Evolutionary conservation across 2,888 invertebrate species (phyloP).

Genomic region (Cephus sareptanus): DNA sequence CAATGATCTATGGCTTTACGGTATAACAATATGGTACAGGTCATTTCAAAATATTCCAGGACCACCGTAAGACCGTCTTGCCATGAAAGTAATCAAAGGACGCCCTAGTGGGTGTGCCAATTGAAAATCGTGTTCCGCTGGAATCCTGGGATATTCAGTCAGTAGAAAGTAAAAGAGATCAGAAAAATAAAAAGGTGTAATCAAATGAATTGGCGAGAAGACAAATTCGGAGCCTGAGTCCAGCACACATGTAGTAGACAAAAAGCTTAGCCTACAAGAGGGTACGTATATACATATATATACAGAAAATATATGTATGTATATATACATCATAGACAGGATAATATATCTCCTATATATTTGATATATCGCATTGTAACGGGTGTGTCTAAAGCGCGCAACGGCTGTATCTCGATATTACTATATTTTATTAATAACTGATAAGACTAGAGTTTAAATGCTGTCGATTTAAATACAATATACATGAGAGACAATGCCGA

Average conservation of each 20-base stretch:
- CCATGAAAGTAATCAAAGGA: not conserved
- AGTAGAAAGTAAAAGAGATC: not conserved
- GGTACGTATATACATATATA: conserved; percentile 24
- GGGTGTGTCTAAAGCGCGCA: conserved; percentile 56
- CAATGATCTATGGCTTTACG: not conserved
- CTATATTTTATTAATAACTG: conserved; percentile 61
- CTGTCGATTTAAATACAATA: conserved; percentile 17
- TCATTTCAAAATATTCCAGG: not conserved
- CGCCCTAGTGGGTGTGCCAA: not conserved
- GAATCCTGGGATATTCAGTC: not conserved
- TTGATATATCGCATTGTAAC: conserved; percentile 58
- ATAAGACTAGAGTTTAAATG: conserved; percentile 46
- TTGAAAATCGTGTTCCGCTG: not conserved
- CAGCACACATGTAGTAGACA: conserved; percentile 45
- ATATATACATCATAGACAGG: not conserved
- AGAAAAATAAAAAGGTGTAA: not conserved
- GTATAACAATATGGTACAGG: not conserved
- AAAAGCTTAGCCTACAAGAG: conserved; percentile 47
- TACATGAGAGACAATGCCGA: not conserved
- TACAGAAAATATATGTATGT: conserved; percentile 1
- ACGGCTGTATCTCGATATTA: conserved; percentile 56
- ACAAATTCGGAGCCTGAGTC: conserved; percentile 45
- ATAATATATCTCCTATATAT: conserved; percentile 52
- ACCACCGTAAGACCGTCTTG: not conserved
- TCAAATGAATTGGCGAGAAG: not conserved